These are phyloP conservation scores for Misgurnus mizolepis DNA, from an alignment of 2,113 vertebrate genomes.

Conservation along the genomic window DNA sequence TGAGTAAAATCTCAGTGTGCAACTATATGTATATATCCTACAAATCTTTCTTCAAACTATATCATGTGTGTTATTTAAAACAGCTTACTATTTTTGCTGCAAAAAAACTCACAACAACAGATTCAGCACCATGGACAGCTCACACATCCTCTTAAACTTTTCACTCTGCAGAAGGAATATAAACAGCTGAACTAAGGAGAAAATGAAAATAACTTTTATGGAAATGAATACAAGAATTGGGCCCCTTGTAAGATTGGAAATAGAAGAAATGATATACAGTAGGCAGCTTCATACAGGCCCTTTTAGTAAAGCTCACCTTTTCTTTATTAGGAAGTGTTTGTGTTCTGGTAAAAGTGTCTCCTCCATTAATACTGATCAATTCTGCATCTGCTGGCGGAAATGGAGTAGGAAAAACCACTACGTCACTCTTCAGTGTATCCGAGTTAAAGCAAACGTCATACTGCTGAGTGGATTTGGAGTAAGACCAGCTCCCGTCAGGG, in stretches of 20 bases:
- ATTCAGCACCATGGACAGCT: conserved; percentile 51
- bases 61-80: too few species aligned
- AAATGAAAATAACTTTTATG: neutral
- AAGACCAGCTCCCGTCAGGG: conserved; percentile 72
- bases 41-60: too few species aligned
- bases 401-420: conserved; percentile 61
- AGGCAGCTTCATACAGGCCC: neutral
- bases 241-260: too few species aligned
- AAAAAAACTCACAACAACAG: neutral
- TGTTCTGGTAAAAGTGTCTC: conserved; percentile 63
- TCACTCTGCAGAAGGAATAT: neutral
- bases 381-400: conserved; percentile 66
- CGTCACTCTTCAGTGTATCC: conserved; percentile 70
- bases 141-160: neutral
- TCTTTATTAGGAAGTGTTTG: conserved; percentile 66
- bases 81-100: too few species aligned
- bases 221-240: neutral
- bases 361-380: conserved; percentile 70
- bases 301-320: conserved; percentile 48
- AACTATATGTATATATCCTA: too few species aligned
- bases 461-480: conserved; percentile 71
- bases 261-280: too few species aligned
- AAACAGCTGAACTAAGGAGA: neutral
- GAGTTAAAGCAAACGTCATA: conserved; percentile 74
- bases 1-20: neutral